Base-by-base conservation (phyloP, 1,140 invertebrate species). In the Nymphalis io region DNA sequence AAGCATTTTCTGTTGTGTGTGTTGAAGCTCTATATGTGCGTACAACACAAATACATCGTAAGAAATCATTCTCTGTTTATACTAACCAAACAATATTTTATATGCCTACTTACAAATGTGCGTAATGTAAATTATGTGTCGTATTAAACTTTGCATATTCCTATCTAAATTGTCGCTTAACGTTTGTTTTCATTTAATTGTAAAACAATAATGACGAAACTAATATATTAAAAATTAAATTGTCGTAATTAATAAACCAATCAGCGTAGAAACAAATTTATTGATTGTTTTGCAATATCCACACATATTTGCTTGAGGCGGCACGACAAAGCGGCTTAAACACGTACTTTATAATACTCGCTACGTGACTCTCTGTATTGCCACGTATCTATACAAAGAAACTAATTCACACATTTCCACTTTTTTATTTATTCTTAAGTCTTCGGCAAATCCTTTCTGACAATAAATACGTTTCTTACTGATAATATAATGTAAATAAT, bases 1-100 rank as follows among this genome's bases (percentile, higher is more conserved):
- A 80, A 76, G 72, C 48, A 51, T 73, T 72, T 78, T 48, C 40
- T 74, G 51, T 13, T 8, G 74, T 80, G 74, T 82, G 75, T 44
- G 27, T 51, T 16, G 73, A 72, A 44, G 27, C 38, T 70, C 11
- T 51, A 38, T n/a, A 27, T 51, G 46, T 61, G 23, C 40, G 60
- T 74, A 42, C 48, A 60, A 58, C 67, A 68, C 75, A 74, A 73
- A 73, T 73, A 70, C 67, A 72, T 57, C 40, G 15, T 57, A 61
- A 55, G 42, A 68, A 58, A 63, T 59, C 23, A 33, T 63, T 57
- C 21, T 20, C 38, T 51, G 21, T 60, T 27, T 51, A 33, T 33
- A 33, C 27, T 33, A 8, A 33, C 27, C 1, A 33, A 33, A 33
- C 5, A 33, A 8, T 33, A 33, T 33, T 48, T 60, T 60, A 23